Percentiles rank a stretch among this genome's conserved stretches.
These are phyloP conservation scores for Dendroctonus ponderosae DNA, from an alignment of 1,140 invertebrate species.

Conservation along the genomic window DNA sequence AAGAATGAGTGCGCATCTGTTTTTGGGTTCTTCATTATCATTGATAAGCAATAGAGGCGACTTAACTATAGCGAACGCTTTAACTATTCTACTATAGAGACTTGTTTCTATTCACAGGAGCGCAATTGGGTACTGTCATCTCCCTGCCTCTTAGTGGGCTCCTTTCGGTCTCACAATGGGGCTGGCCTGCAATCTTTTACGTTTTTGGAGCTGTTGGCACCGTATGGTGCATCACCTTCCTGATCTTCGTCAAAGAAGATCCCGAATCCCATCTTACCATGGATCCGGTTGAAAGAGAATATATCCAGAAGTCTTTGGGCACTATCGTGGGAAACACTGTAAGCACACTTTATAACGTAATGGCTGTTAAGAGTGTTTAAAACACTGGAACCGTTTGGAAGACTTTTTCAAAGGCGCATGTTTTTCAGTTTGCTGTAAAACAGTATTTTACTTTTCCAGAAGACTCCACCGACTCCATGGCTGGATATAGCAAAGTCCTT, in stretches of 20 bases:
- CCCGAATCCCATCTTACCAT: conserved; percentile 80
- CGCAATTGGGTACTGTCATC: conserved; percentile 83
- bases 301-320: conserved; percentile 81
- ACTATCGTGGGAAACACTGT: conserved; percentile 70
- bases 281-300: conserved; percentile 78
- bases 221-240: conserved; percentile 83
- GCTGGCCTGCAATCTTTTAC: conserved; percentile 90
- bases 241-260: conserved; percentile 76
- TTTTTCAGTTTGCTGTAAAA: too few species aligned
- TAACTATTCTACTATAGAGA: not conserved
- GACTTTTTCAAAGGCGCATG: too few species aligned
- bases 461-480: conserved; percentile 86
- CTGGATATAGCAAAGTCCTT: conserved; percentile 75
- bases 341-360: conserved; percentile 46
- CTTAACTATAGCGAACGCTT: too few species aligned
- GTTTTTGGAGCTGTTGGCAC: conserved; percentile 79
- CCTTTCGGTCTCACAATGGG: conserved; percentile 73
- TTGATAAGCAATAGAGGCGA: too few species aligned
- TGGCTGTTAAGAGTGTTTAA: too few species aligned
- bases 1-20: too few species aligned
- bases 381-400: too few species aligned
- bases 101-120: conserved; percentile 57
- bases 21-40: too few species aligned
- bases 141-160: conserved; percentile 82
- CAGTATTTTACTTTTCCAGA: conserved; percentile 55